Base-by-base conservation (phyloP, 92 coral and sea anemone species). In the Scolanthus callimorphus region DNA sequence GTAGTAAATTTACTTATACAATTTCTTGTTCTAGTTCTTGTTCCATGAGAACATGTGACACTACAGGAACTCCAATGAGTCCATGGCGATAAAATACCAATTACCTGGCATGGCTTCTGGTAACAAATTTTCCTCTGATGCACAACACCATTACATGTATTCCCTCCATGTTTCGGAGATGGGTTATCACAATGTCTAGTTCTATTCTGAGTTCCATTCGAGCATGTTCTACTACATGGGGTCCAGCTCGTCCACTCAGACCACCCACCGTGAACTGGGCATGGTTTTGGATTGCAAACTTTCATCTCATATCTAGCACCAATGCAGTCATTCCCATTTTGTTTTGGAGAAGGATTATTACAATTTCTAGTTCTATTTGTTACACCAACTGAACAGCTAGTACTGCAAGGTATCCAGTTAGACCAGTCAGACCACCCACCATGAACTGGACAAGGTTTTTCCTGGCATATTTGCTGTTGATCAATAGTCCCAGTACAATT, bases 341-440 rank as follows among this genome's bases (percentile, higher is more conserved):
- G 60, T 20, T 56, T 63, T 10, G 76, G 76, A 2, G 37, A 3
- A 3, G 85, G 83, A 39, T 57, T 68, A 17, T 50, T 22, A 31
- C 98, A 92, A 12, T 59, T 29, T 49, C 98, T 59, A 3, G 51
- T 65, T 52, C 96, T 67, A 24, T 9, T 51, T 29, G 57, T 81
- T 25, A 25, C 13, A 15, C 98, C 98, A 46, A 60, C 25, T 21
- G 81, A 88, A 59, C 96, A 92, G 1, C 89, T 59, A 3, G 48
- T 49, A 49, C 77, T 84, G 44, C 98, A 92, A 3, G 64, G 38
- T 4, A 82, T 67, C 98, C 98, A 92, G 12, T 61, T 49, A 15
- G 77, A 60, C 98, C 98, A 92, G 49, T 79, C 23, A 17, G 84
- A 76, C 98, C 98, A 92, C 17, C 65, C 61, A 25, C 86, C 80